A percentile compares a stretch with the other conserved stretches of the same genome.
These are phyloP conservation scores for Mastigias papua DNA, from an alignment of 30 jellyfish, hydroid and myxozoan species.

Conservation along the genomic window DNA sequence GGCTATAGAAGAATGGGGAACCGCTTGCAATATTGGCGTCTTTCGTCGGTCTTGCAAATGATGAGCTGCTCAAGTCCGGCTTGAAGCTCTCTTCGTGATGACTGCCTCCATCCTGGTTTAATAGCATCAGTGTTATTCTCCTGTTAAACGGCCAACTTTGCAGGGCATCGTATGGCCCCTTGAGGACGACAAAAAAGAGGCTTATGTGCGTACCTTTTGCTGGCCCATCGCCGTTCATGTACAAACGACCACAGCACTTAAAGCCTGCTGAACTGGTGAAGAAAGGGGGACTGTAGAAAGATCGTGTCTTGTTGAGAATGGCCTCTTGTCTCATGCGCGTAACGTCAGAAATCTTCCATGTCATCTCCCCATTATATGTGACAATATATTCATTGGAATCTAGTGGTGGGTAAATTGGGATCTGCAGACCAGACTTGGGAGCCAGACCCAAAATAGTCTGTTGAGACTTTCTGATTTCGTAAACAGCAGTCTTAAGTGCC, in stretches of 20 bases:
- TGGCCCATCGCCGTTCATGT: constrained; percentile 63
- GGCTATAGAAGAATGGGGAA: constrained; percentile 37
- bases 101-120: constrained; percentile 33
- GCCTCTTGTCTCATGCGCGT: constrained; percentile 53
- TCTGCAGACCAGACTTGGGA: constrained; percentile 16
- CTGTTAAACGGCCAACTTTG: constrained; percentile 43
- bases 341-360: constrained; percentile 39
- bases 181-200: constrained; percentile 55
- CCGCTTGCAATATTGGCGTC: constrained; percentile 66
- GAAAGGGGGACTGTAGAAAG: constrained; percentile 61
- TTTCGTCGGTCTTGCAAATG: constrained; percentile 45
- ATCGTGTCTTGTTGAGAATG: constrained; percentile 25
- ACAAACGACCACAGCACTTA: neutral
- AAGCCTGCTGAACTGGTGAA: constrained; percentile 4
- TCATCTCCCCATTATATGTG: constrained; percentile 45
- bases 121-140: constrained; percentile 21
- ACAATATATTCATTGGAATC: constrained; percentile 21
- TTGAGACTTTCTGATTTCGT: constrained; percentile 28
- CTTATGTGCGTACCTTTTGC: constrained; percentile 38
- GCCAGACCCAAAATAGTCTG: constrained; percentile 2
- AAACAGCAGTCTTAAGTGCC: constrained; percentile 34
- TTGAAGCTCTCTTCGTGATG: constrained; percentile 45
- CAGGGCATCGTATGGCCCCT: constrained; percentile 64
- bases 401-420: constrained; percentile 28
- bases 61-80: constrained; percentile 29